A percentile compares a stretch with the other conserved stretches of the same genome.
These are phyloP conservation scores for Macaca fascicularis DNA, from an alignment of 2,113 vertebrate genomes.

Conservation along the genomic window DNA sequence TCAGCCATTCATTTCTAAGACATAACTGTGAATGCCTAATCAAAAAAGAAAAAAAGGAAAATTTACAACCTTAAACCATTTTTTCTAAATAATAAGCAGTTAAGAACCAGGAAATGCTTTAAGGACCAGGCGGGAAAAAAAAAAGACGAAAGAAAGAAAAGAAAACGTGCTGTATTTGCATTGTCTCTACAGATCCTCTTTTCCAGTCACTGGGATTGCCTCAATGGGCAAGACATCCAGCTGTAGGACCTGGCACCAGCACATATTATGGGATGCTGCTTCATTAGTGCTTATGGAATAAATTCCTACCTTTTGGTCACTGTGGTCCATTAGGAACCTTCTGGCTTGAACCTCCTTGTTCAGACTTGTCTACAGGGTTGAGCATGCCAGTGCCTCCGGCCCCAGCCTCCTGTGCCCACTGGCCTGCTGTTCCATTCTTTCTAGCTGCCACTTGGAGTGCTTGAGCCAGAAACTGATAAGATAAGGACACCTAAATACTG, in stretches of 20 bases:
- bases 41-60: conserved; percentile 55
- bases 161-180: not conserved
- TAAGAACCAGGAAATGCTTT: not conserved
- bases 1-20: conserved; percentile 34
- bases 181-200: not conserved
- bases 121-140: not conserved
- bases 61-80: not conserved
- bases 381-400: accelerated
- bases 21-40: conserved; percentile 15
- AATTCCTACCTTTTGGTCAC: not conserved
- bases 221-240: accelerated
- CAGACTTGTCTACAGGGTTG: accelerated
- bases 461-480: not conserved
- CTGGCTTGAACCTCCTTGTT: not conserved
- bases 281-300: not conserved
- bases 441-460: not conserved
- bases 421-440: not conserved
- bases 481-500: too few species aligned
- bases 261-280: accelerated
- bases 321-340: not conserved
- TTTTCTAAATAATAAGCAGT: conserved; percentile 27
- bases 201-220: too few species aligned
- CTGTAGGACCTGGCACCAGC: too few species aligned
- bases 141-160: too few species aligned
- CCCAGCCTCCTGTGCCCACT: not conserved